A percentile compares a stretch with the other conserved stretches of the same genome.
phyloP scores from a whole-genome alignment of 2,797 vertebrate species.

The Dendrocincla tyrannina region DNA sequence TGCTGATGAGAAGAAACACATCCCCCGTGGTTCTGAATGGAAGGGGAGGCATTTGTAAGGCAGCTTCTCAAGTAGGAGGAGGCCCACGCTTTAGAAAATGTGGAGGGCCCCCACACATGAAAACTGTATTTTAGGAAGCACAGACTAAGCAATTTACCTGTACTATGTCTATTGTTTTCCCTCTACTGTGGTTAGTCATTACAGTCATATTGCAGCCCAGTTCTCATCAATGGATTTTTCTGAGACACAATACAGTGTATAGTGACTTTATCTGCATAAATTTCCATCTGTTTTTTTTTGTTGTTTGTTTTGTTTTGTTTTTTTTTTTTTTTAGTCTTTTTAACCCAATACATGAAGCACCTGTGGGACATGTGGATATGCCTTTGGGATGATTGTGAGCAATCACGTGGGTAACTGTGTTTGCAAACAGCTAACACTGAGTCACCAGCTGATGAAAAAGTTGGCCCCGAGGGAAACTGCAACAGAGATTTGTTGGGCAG shows the following conservation, averaged over 20 bases:
- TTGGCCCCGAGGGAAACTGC: neutral
- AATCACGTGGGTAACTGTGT: neutral
- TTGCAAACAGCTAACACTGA: neutral
- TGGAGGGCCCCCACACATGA: neutral
- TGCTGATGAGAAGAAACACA: conserved; percentile 22
- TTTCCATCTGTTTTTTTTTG: neutral
- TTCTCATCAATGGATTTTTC: neutral
- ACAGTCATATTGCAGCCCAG: neutral
- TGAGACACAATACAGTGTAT: neutral
- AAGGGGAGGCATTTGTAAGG: neutral
- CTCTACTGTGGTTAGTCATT: neutral
- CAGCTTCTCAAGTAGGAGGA: neutral
- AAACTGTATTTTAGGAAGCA: neutral
- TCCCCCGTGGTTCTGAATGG: neutral
- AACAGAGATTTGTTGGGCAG: neutral
- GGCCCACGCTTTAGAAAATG: neutral
- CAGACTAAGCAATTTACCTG: neutral
- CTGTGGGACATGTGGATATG: neutral
- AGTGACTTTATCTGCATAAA: neutral
- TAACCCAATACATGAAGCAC: neutral
- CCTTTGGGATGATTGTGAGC: neutral
- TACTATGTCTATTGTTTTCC: neutral
- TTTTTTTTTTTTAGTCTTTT: neutral
- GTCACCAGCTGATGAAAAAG: neutral
- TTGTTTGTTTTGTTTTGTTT: neutral